These are phyloP conservation scores for Reticulitermes speratus DNA, from an alignment of 1,140 invertebrate genomes.

Conservation along the genomic window DNA sequence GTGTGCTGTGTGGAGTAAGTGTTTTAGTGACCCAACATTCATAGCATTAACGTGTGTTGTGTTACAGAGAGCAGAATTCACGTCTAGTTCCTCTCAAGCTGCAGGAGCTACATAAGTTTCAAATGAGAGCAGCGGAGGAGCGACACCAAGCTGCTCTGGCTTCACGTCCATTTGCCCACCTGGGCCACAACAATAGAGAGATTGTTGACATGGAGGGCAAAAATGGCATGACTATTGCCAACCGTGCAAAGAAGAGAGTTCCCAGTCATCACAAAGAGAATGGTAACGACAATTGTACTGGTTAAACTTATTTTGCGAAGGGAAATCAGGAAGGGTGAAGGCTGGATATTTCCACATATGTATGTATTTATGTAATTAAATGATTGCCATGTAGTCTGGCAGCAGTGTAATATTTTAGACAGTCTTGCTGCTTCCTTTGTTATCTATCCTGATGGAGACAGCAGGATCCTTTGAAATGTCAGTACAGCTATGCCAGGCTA, in stretches of 20 bases:
- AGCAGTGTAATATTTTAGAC: too few species aligned
- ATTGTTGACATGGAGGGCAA: background rate
- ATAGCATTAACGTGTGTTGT: background rate
- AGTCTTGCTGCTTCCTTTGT: too few species aligned
- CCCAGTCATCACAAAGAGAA: slow-evolving; percentile 1
- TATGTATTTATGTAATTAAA: too few species aligned
- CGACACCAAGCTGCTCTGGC: slow-evolving; percentile 44
- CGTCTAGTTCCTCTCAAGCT: slow-evolving; percentile 85
- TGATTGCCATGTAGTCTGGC: too few species aligned
- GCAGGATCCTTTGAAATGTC: too few species aligned
- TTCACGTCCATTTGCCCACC: slow-evolving; percentile 59
- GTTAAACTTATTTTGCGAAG: too few species aligned
- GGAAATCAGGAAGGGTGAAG: too few species aligned
- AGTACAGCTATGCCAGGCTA: too few species aligned
- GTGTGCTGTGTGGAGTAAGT: too few species aligned
- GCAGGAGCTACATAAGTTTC: slow-evolving; percentile 73
- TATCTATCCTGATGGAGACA: too few species aligned
- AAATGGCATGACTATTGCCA: background rate
- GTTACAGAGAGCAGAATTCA: slow-evolving; percentile 78
- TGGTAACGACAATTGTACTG: background rate
- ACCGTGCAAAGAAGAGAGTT: background rate
- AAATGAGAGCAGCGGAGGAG: slow-evolving; percentile 53
- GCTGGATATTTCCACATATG: too few species aligned
- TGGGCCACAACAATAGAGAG: slow-evolving; percentile 43
- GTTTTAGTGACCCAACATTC: too few species aligned